A percentile compares a stretch with the other conserved stretches of the same genome.
These are phyloP conservation scores for Benitochromis conjunctus DNA, from an alignment of 2,113 vertebrate genomes.

Conservation along the genomic window DNA sequence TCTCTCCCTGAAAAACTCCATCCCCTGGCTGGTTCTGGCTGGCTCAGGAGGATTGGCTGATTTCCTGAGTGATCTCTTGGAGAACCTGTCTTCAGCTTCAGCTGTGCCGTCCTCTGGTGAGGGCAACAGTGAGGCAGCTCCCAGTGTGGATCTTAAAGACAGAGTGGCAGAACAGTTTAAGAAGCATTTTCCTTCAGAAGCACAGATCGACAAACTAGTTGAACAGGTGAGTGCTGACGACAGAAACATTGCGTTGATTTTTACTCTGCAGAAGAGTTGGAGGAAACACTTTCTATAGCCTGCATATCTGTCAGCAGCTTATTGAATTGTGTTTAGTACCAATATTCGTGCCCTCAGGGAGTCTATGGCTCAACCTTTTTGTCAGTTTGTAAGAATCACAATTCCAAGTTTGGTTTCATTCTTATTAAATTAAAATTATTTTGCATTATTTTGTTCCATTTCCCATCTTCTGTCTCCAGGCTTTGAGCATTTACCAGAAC, in stretches of 20 bases:
- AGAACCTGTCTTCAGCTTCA: constrained; percentile 56
- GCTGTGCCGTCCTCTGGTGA: constrained; percentile 41
- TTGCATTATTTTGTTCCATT: not conserved
- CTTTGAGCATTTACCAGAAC: constrained; percentile 79
- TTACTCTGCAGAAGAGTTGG: not conserved
- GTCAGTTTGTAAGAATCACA: too few species aligned
- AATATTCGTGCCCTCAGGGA: too few species aligned
- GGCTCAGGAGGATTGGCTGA: not conserved
- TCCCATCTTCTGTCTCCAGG: constrained; percentile 48
- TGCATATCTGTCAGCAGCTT: too few species aligned
- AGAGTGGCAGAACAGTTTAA: not conserved
- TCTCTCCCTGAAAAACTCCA: constrained; percentile 73
- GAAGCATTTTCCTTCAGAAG: not conserved
- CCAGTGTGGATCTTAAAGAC: not conserved
- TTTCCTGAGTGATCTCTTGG: constrained; percentile 69
- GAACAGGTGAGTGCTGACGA: not conserved
- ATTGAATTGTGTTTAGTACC: not conserved
- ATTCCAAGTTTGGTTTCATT: too few species aligned
- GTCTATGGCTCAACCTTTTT: too few species aligned
- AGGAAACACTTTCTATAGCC: not conserved
- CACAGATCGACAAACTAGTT: not conserved
- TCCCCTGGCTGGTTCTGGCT: constrained; percentile 68
- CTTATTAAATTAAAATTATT: too few species aligned
- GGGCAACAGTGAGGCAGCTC: constrained; percentile 26
- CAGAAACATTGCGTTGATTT: too few species aligned